phyloP scores from a whole-genome alignment of 2,797 vertebrate species.

The Pogoniulus pusillus region DNA sequence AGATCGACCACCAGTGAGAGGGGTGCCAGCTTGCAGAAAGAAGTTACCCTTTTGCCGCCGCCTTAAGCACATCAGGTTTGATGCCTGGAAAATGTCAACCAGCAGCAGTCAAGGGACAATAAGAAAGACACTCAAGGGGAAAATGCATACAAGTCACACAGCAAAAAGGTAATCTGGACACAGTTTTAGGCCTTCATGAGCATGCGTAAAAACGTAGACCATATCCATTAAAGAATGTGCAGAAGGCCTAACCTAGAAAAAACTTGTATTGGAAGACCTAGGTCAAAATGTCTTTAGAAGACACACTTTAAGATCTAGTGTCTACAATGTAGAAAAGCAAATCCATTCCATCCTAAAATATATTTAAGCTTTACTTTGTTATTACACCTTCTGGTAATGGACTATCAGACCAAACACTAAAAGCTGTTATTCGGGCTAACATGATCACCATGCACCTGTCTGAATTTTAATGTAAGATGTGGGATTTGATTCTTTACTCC shows the following conservation, averaged over 20 bases:
- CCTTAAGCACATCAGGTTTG: conserved; percentile 23
- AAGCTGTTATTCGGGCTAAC: neutral
- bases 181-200: neutral
- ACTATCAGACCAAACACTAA: neutral
- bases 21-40: neutral
- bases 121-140: neutral
- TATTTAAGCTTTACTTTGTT: neutral
- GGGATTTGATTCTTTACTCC: neutral
- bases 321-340: neutral
- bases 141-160: neutral
- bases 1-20: conserved; percentile 10
- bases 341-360: neutral
- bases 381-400: neutral
- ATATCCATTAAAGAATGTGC: neutral
- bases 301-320: neutral
- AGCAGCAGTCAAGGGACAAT: conserved; percentile 10
- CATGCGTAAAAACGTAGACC: neutral
- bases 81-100: conserved; percentile 41
- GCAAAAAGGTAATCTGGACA: neutral
- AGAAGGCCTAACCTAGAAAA: neutral
- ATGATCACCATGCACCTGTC: accelerated
- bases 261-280: neutral
- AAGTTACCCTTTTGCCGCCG: conserved; percentile 54
- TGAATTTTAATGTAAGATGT: neutral
- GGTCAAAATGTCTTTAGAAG: too few relatives aligned